Evolutionary conservation across 2,113 vertebrate genomes (phyloP), one percentile per base, ranked within the genome.

Genomic region (Pleuronectes platessa): DNA sequence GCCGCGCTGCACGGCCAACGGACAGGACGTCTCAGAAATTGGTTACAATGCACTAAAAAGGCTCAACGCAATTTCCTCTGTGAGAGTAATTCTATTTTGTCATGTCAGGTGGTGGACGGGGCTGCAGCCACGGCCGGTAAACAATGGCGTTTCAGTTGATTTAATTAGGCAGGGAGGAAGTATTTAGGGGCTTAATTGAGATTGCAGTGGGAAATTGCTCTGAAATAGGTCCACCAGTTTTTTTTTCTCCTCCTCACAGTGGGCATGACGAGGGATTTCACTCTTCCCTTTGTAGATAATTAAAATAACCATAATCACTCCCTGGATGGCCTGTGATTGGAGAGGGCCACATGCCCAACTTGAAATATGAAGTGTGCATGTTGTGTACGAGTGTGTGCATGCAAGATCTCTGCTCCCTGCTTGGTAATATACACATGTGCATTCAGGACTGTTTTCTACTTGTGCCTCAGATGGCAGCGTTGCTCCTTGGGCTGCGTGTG

Each of bases 161-260:
- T 94, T 96, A 97, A 97, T 97, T 96, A 97, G 93, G 91, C 89
- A 89, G 94, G 96, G 96, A 94, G 97, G 97, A 99, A 98, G 96
- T 94, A 94, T 97, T 98, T 98, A 97, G 93, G 89, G 93, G 92
- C 93, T 95, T 97, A 97, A 97, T 97, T 96, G 95, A 98, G 96
- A 96, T 97, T 96, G 96, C 93, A 74, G 88, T 78, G 93, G 93
- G 94, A 96, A 98, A 98, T 97, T 96, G 93, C 95, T 94, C 94
- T 75, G 42, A 94, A 95, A 94, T 96, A 77, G 87, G 90, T 76
- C 56, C 83, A 92, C 92, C 89, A 95, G 90, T 87, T 90, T 88
- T 61, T 68, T 37, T 2, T 18, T 20, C 63, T 62, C 68, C 74
- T 47, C 59, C 74, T 94, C 93, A 90, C 90, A 80, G 91, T 75